Base-by-base conservation (phyloP, 2,113 vertebrate genomes). In the Epinephelus lanceolatus region DNA sequence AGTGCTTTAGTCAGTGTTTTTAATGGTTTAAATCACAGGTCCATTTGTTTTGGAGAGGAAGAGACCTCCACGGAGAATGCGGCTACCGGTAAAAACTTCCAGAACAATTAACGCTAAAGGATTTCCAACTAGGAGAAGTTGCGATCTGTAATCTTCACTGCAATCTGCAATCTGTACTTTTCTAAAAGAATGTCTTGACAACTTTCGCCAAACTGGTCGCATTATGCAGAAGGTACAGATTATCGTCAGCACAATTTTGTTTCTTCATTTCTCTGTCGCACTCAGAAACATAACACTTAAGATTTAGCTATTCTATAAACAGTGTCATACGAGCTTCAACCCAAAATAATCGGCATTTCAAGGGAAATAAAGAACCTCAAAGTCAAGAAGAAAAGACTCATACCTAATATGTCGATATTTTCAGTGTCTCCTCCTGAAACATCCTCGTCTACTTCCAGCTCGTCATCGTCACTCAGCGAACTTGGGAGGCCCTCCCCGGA, bases 401-500 rank as follows among this genome's bases (percentile, higher is more conserved):
- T 92, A 95, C 94, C 90, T 59, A 71, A 60, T 37, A 59, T 6
- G 57, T 55, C 45, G 4, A 81, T 3, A 45, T 83, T 72, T 30
- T 69, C 71, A 6, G 70, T 76, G 55, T 78, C 78, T 73, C 86
- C 91, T 72, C 89, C 93, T 17, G 92, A 92, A 11, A 77, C 82
- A 0, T 92, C 91, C 1, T 90, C 86, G 0, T 93, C 88, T 18
- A 80, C 12, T 5, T 93, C 94, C 55, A 74, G 30, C 21, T 93
- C 91, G 0, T 93, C 89, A 61, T 94, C 91, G 5, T 94, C 88
- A 0, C 78, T 84, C 37, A 27, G 25, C 3, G 55, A 73, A 42
- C 18, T 84, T 70, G 65, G 91, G 73, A 94, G 91, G 77, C 73
- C 93, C 73, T 92, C 94, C n/a, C 93, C 93, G 0, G 94, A 94